phyloP scores from a whole-genome alignment of 2,797 vertebrate genomes.

The Coendou prehensilis region DNA sequence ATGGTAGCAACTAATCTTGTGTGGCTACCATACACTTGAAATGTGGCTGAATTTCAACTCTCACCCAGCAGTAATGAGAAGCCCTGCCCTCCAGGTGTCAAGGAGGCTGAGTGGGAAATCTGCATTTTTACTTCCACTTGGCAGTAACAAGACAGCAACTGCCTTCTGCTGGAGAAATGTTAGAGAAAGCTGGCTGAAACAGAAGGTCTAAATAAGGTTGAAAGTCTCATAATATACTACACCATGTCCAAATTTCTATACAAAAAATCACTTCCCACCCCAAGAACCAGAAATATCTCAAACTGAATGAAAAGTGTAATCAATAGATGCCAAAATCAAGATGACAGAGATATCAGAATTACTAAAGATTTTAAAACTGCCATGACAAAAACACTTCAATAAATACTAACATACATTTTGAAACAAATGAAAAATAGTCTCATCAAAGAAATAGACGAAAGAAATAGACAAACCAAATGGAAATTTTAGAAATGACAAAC shows the following conservation, averaged over 20 bases:
- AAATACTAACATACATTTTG: constrained; percentile 20
- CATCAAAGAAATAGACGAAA: constrained; percentile 17
- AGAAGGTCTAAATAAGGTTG: constrained; percentile 32
- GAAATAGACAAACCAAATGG: constrained; percentile 27
- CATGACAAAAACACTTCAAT: background rate
- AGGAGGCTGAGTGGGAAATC: background rate
- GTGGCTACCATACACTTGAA: constrained; percentile 36
- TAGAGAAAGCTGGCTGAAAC: constrained; percentile 23
- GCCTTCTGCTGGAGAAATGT: constrained; percentile 12
- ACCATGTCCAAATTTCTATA: constrained; percentile 19
- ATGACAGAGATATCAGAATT: constrained; percentile 51
- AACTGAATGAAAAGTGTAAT: background rate
- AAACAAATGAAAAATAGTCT: constrained; percentile 30
- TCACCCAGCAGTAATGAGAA: constrained; percentile 35
- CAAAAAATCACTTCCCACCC: constrained; percentile 48
- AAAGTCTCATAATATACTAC: constrained; percentile 48
- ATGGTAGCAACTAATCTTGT: constrained; percentile 39
- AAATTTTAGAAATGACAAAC: constrained; percentile 62
- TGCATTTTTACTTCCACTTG: constrained; percentile 30
- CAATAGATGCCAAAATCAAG: constrained; percentile 30
- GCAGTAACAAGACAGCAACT: background rate
- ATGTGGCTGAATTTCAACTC: constrained; percentile 31
- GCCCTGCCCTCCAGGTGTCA: background rate
- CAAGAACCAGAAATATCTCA: constrained; percentile 62
- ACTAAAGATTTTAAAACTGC: constrained; percentile 56